phyloP scores from a whole-genome alignment of 2,797 vertebrate species.

The Danio aesculapii region DNA sequence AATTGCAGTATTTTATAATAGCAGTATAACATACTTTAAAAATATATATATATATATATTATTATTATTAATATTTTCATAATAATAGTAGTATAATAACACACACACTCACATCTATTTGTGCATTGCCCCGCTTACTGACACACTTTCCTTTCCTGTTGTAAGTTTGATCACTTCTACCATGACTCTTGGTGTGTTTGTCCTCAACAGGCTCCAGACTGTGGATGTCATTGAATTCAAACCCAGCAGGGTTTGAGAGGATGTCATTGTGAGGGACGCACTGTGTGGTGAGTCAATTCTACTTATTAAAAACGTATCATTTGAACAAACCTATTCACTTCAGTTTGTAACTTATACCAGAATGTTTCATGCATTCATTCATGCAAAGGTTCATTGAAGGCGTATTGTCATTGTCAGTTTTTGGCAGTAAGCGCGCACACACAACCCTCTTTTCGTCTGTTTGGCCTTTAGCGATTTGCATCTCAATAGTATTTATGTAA shows the following conservation, averaged over 20 bases:
- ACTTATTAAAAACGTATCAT: background rate
- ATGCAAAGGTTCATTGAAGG: too few species aligned
- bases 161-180: background rate
- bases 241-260: conserved; percentile 31
- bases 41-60: too few species aligned
- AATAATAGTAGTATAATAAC: too few species aligned
- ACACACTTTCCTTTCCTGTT: background rate
- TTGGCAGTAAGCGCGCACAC: background rate
- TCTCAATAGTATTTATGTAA: conserved; percentile 43
- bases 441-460: conserved; percentile 6
- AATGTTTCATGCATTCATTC: too few species aligned
- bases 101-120: background rate
- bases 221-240: conserved; percentile 42
- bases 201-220: conserved; percentile 57
- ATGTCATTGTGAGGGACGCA: conserved; percentile 67
- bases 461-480: conserved; percentile 32
- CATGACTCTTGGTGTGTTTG: conserved; percentile 24
- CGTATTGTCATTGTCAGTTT: background rate
- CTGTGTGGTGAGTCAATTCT: conserved; percentile 64
- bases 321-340: background rate
- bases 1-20: too few species aligned
- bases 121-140: background rate
- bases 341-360: background rate
- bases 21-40: too few species aligned
- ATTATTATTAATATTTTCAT: too few species aligned